Evolutionary conservation across 2,797 vertebrate genomes (phyloP), one percentile per base, ranked within the genome.

Genomic region (Hypotaenidia philippensis): DNA sequence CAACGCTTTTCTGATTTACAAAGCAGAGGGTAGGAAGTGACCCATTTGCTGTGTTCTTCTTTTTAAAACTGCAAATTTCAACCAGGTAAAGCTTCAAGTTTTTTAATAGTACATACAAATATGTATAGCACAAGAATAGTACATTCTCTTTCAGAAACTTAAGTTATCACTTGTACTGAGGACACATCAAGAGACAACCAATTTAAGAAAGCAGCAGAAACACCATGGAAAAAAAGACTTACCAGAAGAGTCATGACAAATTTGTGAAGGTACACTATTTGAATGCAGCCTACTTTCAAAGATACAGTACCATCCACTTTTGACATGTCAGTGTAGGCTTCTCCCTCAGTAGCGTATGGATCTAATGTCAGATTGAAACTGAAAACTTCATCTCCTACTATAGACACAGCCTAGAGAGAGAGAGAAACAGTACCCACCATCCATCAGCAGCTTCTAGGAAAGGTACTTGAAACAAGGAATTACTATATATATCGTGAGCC

Each of bases 301-400:
- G 98, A 98, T 4, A 99, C 84, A 23, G 98, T 98, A 50, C 99
- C 99, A 86, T 99, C 99, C 71, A 99, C 99, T 94, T 98, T 99
- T 5, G 99, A 98, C 96, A 98, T 98, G 97, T 99, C 98, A 5
- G 94, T 85, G 95, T 99, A 99, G 26, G 98, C 98, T 10, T 98
- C 98, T 1, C 98, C 99, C 76, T 99, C 98, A 2, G 99, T 99
- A 50, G 98, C 99, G 38, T 98, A 97, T 1, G 99, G 98, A 94
- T 98, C 99, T 92, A 99, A 92, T 27, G 95, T 97, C 93, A 99
- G 94, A 78, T 98, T 98, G 94, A 99, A 99, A 97, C 98, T 99
- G 96, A 99, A 99, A 93, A 99, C 99, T 97, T 99, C 99, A 94
- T 99, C 99, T 40, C 99, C 99, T 95, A 99, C 92, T 89, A 99